These are phyloP conservation scores for Hydrocynus forskahlii DNA, from an alignment of 2,797 vertebrate species.

Conservation along the genomic window DNA sequence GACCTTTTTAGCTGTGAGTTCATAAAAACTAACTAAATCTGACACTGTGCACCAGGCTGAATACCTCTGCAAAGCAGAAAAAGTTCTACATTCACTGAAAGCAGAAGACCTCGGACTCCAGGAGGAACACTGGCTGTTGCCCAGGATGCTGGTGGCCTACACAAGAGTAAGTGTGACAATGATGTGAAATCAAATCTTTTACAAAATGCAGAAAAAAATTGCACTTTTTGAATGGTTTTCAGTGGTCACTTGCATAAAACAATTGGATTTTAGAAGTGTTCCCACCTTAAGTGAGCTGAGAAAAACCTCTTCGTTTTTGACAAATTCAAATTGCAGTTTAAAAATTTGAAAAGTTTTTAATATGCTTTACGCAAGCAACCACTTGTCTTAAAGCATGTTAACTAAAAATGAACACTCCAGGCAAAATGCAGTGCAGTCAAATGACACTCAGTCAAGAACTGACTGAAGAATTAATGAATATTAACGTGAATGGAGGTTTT, in stretches of 20 bases:
- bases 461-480: background rate
- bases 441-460: background rate
- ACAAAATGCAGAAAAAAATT: too few species aligned
- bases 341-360: too few species aligned
- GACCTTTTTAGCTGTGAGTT: background rate
- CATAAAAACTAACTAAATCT: background rate
- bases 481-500: too few species aligned
- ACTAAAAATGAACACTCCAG: background rate
- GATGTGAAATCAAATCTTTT: too few species aligned
- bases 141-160: background rate
- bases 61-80: slow-evolving; percentile 15
- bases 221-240: too few species aligned
- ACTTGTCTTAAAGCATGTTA: background rate
- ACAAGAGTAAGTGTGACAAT: background rate
- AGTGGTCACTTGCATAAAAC: too few species aligned
- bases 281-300: too few species aligned
- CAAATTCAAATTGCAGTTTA: too few species aligned
- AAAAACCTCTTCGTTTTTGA: too few species aligned
- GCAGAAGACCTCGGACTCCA: background rate
- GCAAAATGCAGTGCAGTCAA: background rate
- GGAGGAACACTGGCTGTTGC: background rate
- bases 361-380: too few species aligned
- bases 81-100: background rate
- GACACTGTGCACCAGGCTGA: background rate
- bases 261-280: too few species aligned